Evolutionary conservation across 1,140 invertebrate genomes (phyloP).

Genomic region (Octopus bimaculoides): DNA sequence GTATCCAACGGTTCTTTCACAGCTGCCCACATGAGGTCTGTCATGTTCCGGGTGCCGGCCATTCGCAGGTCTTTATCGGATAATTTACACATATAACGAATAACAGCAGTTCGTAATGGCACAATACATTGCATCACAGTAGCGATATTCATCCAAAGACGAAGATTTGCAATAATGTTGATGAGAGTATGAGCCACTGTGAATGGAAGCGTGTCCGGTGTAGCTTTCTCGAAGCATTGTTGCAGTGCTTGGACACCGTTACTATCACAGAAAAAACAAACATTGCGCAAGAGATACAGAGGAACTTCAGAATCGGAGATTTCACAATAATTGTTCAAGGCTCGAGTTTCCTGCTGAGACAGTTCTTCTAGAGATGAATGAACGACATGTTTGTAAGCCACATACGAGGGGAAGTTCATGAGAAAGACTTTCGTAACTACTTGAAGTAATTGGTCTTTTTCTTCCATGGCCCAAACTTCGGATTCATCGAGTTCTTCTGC

Average conservation of each 20-base stretch:
- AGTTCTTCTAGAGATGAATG: slow-evolving; percentile 69
- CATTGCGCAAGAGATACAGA: slow-evolving; percentile 81
- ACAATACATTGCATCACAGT: slow-evolving; percentile 84
- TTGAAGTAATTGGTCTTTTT: slow-evolving; percentile 75
- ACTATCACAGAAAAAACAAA: slow-evolving; percentile 81
- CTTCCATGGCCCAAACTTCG: slow-evolving; percentile 68
- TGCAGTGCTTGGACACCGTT: slow-evolving; percentile 84
- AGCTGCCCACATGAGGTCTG: slow-evolving; percentile 92
- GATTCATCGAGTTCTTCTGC: slow-evolving; percentile 35
- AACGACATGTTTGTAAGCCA: slow-evolving; percentile 79
- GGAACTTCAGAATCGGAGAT: slow-evolving; percentile 85
- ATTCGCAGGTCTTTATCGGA: slow-evolving; percentile 85
- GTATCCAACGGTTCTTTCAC: slow-evolving; percentile 88
- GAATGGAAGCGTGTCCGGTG: slow-evolving; percentile 74
- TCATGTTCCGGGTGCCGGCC: slow-evolving; percentile 85
- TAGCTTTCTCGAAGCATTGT: slow-evolving; percentile 74
- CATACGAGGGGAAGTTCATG: slow-evolving; percentile 86
- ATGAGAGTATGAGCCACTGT: slow-evolving; percentile 87
- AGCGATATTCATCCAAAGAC: slow-evolving; percentile 90
- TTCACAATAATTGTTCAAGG: slow-evolving; percentile 81
- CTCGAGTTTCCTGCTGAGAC: slow-evolving; percentile 73
- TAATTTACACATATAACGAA: slow-evolving; percentile 90
- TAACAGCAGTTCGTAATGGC: slow-evolving; percentile 77
- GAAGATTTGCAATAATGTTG: slow-evolving; percentile 85
- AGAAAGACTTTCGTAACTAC: slow-evolving; percentile 79